Evolutionary conservation across 2,888 invertebrate species (phyloP).

Genomic region (Candidula unifasciata): DNA sequence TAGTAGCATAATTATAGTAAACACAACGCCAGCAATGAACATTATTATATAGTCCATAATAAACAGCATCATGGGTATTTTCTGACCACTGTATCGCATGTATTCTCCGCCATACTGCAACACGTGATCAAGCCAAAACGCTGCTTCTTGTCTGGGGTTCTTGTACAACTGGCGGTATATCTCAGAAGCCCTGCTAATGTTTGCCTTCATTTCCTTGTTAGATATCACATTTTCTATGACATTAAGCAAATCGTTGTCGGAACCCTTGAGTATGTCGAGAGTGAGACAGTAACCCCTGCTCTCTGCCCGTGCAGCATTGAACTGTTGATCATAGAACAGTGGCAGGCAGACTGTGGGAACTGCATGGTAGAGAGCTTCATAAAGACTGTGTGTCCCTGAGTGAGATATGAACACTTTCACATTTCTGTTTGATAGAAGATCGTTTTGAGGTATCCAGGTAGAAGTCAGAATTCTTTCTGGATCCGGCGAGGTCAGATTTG

Average conservation of each 20-base stretch:
- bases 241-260: background rate
- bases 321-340: slow-evolving; percentile 5
- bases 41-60: slow-evolving; percentile 2
- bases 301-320: background rate
- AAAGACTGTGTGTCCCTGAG: slow-evolving; percentile 62
- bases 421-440: slow-evolving; percentile 59
- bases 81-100: slow-evolving; percentile 15
- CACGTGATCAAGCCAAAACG: slow-evolving; percentile 16
- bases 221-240: background rate
- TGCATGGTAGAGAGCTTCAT: slow-evolving; percentile 63
- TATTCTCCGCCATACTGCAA: background rate
- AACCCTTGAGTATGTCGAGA: background rate
- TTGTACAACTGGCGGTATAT: slow-evolving; percentile 14
- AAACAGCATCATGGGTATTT: slow-evolving; percentile 13
- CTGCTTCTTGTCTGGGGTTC: slow-evolving; percentile 6
- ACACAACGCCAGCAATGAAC: background rate
- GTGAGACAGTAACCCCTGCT: background rate
- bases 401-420: slow-evolving; percentile 62
- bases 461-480: slow-evolving; percentile 53
- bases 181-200: background rate
- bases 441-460: slow-evolving; percentile 63
- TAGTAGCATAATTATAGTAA: background rate
- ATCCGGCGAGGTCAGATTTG: slow-evolving; percentile 48
- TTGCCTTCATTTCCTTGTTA: background rate
- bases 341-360: slow-evolving; percentile 63